Percentiles rank a stretch among this genome's conserved stretches.
phyloP scores from a whole-genome alignment of 2,797 vertebrate genomes.

The Fratercula arctica region DNA sequence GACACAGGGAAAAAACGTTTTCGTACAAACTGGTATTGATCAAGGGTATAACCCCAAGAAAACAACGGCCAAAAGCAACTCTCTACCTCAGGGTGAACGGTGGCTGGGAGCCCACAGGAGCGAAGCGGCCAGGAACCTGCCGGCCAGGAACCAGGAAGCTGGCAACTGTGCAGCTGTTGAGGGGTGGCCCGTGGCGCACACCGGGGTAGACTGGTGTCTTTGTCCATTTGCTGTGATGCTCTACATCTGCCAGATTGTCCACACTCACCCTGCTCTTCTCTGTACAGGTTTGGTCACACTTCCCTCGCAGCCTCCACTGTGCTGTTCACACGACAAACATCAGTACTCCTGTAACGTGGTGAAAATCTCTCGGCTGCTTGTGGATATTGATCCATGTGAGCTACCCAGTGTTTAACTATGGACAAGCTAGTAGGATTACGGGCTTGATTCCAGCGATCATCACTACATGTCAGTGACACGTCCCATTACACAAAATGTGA shows the following conservation, averaged over 20 bases:
- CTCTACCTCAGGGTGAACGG: rapidly evolving
- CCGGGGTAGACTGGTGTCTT: too few relatives aligned
- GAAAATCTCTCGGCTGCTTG: not conserved
- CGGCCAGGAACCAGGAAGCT: not conserved
- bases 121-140: not conserved
- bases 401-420: not conserved
- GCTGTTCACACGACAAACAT: not conserved
- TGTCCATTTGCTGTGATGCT: not conserved
- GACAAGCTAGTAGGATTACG: not conserved
- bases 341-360: not conserved
- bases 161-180: not conserved
- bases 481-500: not conserved
- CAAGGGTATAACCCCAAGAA: not conserved
- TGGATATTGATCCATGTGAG: not conserved
- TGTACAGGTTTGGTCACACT: not conserved
- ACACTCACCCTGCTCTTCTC: not conserved
- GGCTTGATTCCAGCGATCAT: not conserved
- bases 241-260: not conserved
- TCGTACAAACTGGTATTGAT: not conserved
- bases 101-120: not conserved
- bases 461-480: not conserved
- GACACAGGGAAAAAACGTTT: not conserved
- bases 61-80: not conserved
- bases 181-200: too few relatives aligned
- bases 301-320: not conserved